Evolutionary conservation across 1,140 invertebrate genomes (phyloP), one percentile per base, ranked within the genome.

Genomic region (Drosophila truncata): DNA sequence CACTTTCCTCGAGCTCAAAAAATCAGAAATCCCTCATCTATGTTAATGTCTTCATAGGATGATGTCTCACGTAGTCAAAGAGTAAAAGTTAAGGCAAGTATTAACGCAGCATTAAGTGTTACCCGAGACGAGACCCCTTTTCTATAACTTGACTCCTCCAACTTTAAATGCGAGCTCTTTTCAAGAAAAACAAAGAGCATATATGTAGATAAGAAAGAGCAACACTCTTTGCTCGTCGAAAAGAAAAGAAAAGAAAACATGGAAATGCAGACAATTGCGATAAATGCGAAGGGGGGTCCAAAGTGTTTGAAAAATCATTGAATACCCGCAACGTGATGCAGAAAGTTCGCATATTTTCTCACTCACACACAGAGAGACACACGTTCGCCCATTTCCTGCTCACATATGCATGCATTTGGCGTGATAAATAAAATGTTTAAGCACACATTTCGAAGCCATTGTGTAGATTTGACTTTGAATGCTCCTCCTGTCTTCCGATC

Each of bases 351-450:
- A 87, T 79, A 87, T 78, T 82, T 87, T 79, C 60, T 39, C 27
- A 50, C 49, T 55, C 52, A 62, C 46, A 29, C 46, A 54, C 63
- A 73, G 50, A 39, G 27, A 44, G 44, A 46, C 47, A 60, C 63
- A 74, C 57, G 44, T 76, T 39, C 46, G 62, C 62, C 74, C 70
- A 72, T 73, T 73, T 73, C 70, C 67, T 60, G 67, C 67, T 72
- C 67, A 59, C 69, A 49, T 59, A 78, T 73, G 77, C 74, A 69
- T 77, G 70, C 78, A 84, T 88, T 88, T 87, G 82, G 80, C 72
- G 85, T 88, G 84, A 87, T 87, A 87, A 87, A 87, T 87, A 87
- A 87, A 87, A 87, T 88, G 84, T 87, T 87, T 87, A 87, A 87
- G 84, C 84, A 90, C 84, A 87, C 85, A 88, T 87, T 87, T 87